Evolutionary conservation across 2,797 vertebrate genomes (phyloP).

Genomic region (Crenuchus spilurus): DNA sequence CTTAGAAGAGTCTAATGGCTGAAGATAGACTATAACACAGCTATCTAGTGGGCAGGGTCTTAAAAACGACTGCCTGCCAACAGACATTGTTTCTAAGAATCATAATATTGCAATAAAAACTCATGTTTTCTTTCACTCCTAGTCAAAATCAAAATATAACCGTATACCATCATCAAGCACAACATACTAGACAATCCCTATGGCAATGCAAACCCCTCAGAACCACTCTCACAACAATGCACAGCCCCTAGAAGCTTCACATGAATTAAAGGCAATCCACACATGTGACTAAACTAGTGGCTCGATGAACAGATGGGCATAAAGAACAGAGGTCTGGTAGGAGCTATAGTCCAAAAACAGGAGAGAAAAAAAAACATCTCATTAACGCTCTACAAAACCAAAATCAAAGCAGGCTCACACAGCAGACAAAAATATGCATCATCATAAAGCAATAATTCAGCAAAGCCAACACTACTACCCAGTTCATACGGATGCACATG

Average conservation of each 20-base stretch:
- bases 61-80: too few relatives aligned
- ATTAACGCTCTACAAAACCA: neutral
- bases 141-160: too few relatives aligned
- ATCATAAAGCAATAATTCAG: slow-evolving; percentile 9
- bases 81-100: too few relatives aligned
- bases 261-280: neutral
- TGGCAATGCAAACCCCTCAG: neutral
- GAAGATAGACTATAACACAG: too few relatives aligned
- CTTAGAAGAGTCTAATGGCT: too few relatives aligned
- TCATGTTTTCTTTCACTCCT: too few relatives aligned
- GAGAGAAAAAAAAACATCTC: neutral
- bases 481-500: neutral
- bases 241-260: neutral
- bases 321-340: slow-evolving; percentile 12
- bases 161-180: too few relatives aligned
- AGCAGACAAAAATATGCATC: neutral
- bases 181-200: too few relatives aligned
- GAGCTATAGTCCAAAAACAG: neutral
- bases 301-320: slow-evolving; percentile 8
- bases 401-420: neutral
- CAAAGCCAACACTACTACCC: neutral
- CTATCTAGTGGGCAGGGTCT: too few relatives aligned
- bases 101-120: too few relatives aligned
- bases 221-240: neutral
- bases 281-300: neutral